Conservation (phyloP, 53 echinoderm and acorn worm genomes). For the Glandiceps talaboti region DNA sequence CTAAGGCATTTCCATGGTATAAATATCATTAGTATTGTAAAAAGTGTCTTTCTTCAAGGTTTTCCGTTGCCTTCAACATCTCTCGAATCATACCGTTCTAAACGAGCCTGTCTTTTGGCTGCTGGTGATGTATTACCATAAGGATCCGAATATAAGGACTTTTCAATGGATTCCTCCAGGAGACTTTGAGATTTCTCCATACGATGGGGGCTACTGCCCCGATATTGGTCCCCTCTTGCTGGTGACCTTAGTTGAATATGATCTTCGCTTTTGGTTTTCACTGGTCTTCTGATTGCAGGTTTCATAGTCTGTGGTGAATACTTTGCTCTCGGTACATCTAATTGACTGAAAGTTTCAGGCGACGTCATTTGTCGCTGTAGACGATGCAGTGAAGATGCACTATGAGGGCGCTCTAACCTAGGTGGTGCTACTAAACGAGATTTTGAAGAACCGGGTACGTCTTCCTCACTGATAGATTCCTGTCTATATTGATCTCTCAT, state of each 20-base stretch:
- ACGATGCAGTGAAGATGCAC: constrained; percentile 66
- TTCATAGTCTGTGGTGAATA: background rate
- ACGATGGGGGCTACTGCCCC: too few relatives aligned
- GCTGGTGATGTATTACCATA: background rate
- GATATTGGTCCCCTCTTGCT: background rate
- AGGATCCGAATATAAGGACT: background rate
- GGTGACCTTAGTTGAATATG: background rate
- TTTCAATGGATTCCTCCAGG: background rate
- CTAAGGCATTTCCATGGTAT: too few relatives aligned
- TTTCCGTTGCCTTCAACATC: background rate
- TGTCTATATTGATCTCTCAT: constrained; percentile 42
- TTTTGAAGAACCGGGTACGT: background rate
- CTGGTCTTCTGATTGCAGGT: background rate
- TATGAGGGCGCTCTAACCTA: constrained; percentile 43
- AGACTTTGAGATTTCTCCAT: background rate
- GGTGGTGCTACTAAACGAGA: background rate
- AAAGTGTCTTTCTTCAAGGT: too few relatives aligned
- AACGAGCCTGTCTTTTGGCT: background rate
- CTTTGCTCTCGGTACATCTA: background rate
- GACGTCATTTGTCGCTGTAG: constrained; percentile 18
- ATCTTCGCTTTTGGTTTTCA: background rate
- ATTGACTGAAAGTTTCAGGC: background rate
- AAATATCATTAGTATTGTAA: too few relatives aligned
- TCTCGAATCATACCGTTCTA: background rate
- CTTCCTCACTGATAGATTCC: constrained; percentile 13